A percentile compares a stretch with the other conserved stretches of the same genome.
phyloP scores from a whole-genome alignment of 53 echinoderm and acorn worm genomes.

The Patiria pectinifera region DNA sequence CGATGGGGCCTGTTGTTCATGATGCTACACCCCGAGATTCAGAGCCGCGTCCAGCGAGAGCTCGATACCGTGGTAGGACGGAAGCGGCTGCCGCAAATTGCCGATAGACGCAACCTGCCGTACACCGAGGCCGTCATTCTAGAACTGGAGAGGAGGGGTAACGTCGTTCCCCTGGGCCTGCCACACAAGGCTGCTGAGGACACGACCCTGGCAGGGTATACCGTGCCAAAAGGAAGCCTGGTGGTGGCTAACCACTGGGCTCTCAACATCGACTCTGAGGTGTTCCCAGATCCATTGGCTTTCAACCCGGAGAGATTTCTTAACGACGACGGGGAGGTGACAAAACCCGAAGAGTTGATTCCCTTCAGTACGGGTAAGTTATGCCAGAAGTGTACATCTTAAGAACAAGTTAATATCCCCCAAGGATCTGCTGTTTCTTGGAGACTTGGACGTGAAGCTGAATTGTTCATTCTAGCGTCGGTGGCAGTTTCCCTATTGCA shows the following conservation, averaged over 20 bases:
- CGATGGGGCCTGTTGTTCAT: slow-evolving; percentile 73
- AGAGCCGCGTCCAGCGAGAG: slow-evolving; percentile 70
- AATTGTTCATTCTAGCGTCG: background rate
- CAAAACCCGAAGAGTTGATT: slow-evolving; percentile 69
- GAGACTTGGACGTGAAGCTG: background rate
- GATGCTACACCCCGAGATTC: slow-evolving; percentile 71
- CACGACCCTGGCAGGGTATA: slow-evolving; percentile 57
- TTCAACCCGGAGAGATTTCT: slow-evolving; percentile 84
- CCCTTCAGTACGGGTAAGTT: slow-evolving; percentile 80
- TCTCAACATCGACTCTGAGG: slow-evolving; percentile 52
- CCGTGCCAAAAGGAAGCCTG: slow-evolving; percentile 65
- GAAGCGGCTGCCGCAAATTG: slow-evolving; percentile 67
- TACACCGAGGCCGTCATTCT: slow-evolving; percentile 74
- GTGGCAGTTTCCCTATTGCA: background rate
- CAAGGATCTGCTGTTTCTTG: no score
- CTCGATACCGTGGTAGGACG: slow-evolving; percentile 71
- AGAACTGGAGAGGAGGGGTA: slow-evolving; percentile 70
- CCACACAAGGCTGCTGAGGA: slow-evolving; percentile 73
- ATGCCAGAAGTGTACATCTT: background rate
- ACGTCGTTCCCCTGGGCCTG: slow-evolving; percentile 62
- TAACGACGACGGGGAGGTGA: slow-evolving; percentile 63
- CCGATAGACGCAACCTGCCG: slow-evolving; percentile 61
- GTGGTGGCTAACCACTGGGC: slow-evolving; percentile 78
- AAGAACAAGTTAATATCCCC: no score
- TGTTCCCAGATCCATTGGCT: slow-evolving; percentile 66